Evolutionary conservation across 2,888 invertebrate genomes (phyloP).

Genomic region (Poecilobothrus nobilitatus): DNA sequence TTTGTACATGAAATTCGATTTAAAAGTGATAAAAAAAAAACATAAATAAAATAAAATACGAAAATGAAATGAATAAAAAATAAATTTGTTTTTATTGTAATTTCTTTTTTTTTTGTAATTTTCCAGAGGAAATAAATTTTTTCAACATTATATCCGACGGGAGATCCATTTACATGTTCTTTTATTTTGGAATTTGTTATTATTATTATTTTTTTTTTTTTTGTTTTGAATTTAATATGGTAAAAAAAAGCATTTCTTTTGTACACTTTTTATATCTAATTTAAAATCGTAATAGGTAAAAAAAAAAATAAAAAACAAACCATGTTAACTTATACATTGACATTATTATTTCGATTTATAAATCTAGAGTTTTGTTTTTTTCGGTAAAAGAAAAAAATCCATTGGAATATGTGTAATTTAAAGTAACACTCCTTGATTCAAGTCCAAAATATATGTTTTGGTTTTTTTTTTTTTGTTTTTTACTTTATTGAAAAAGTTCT

Average conservation of each 20-base stretch:
- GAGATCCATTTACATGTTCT: conserved; percentile 5
- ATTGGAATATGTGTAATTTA: neutral
- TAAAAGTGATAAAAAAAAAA: neutral
- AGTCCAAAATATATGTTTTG: neutral
- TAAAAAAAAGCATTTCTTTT: neutral
- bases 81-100: neutral
- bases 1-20: conserved; percentile 3
- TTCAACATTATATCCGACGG: neutral
- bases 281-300: conserved; percentile 3
- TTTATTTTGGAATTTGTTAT: neutral
- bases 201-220: neutral
- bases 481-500: too few species aligned
- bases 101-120: neutral
- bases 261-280: neutral
- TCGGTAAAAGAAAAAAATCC: neutral
- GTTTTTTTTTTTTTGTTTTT: too few species aligned
- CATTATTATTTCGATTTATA: conserved; percentile 2
- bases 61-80: too few species aligned
- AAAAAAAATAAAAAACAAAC: neutral
- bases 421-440: neutral
- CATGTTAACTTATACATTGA: conserved; percentile 3
- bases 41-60: too few species aligned
- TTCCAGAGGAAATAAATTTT: conserved; percentile 5
- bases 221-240: neutral
- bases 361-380: neutral